Conservation (phyloP, 30 jellyfish, hydroid and myxozoan genomes). For the Aurelia aurita complex sp. Pacific region DNA sequence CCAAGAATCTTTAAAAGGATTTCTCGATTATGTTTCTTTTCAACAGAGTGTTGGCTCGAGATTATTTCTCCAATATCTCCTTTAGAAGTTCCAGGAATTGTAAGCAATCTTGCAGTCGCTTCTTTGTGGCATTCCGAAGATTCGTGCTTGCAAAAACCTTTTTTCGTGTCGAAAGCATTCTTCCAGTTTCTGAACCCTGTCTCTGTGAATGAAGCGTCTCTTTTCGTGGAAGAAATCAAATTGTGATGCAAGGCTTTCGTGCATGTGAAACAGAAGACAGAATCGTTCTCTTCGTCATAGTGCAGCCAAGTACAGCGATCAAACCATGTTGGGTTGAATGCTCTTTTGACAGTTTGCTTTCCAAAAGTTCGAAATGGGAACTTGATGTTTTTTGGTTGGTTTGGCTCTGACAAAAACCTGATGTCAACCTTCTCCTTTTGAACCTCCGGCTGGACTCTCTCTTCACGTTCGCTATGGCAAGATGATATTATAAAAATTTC, state of each 20-base stretch:
- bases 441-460: neutral
- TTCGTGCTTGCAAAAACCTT: conserved; percentile 25
- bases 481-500: too few species aligned
- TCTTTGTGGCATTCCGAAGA: conserved; percentile 40
- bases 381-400: conserved; percentile 33
- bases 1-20: conserved; percentile 8
- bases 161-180: conserved; percentile 13
- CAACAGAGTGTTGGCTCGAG: conserved; percentile 24
- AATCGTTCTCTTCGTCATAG: conserved; percentile 28
- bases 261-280: conserved; percentile 66
- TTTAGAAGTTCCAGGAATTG: conserved; percentile 3
- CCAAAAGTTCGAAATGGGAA: conserved; percentile 7
- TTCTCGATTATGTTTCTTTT: neutral
- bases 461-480: neutral
- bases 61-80: conserved; percentile 33
- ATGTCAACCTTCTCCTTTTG: neutral
- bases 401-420: conserved; percentile 32
- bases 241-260: conserved; percentile 57
- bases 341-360: conserved; percentile 15
- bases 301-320: conserved; percentile 30
- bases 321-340: conserved; percentile 42
- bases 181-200: conserved; percentile 47
- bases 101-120: conserved; percentile 16
- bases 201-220: conserved; percentile 42
- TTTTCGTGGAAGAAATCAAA: conserved; percentile 52